Evolutionary conservation across 2,797 vertebrate genomes (phyloP), one percentile per base, ranked within the genome.

Genomic region (Oryzias dopingdopingensis): DNA sequence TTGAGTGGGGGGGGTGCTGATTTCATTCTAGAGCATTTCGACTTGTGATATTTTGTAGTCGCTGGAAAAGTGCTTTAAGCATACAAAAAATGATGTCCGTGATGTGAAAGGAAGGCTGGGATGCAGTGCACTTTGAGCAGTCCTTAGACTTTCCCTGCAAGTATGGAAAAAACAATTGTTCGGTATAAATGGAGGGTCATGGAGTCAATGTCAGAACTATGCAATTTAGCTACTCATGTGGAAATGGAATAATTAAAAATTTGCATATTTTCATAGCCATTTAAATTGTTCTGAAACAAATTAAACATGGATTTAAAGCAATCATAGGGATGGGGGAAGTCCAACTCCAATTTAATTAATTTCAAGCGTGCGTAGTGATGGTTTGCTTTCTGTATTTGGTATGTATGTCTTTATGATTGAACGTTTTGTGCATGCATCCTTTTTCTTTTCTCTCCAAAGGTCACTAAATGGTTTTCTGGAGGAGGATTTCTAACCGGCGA

Each of bases 401-500:
- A 23, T 52, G 43, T 46, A 15, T 1, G 22, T 2, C 4, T 69
- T 61, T 64, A 32, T 67, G 48, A 59, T 14, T 53, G 76, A 56
- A 59, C 67, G 71, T 40, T 22, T 51, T 56, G 40, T 71, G 63
- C 60, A 58, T 60, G 73, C 65, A 50, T 71, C 47, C 76, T 52
- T 70, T 72, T 62, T 37, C 69, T 53, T 65, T 20, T 77, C 20
- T 80, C 78, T 75, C 74, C 74, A 72, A 90, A 93, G 92, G 92
- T 90, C 85, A 86, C 89, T 93, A 91, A 92, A 92, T 92, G 91
- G 85, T 92, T 90, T 90, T 91, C 93, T 93, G 94, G 92, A 90
- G 85, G 82, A 85, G 90, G 94, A 95, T 91, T 92, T 87, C 79
- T 91, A 92, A 94, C 93, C 93, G 81, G 80, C 91, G 96, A 97